phyloP scores from a whole-genome alignment of 2,888 invertebrate species.

The Andrena marginata region DNA sequence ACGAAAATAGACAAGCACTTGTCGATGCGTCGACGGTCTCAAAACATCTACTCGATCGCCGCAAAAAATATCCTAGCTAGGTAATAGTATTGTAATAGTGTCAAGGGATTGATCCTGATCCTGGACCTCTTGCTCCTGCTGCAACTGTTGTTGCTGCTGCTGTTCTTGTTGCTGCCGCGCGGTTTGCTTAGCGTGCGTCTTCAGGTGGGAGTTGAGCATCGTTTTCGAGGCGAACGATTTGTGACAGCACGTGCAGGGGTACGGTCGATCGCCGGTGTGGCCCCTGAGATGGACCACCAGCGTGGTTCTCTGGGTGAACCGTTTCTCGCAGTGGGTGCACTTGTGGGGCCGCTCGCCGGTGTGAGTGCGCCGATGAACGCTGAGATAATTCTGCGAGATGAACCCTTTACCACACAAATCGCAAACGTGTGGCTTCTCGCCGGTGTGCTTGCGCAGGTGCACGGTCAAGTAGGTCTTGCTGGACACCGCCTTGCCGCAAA shows the following conservation, averaged over 20 bases:
- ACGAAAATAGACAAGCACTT: too few relatives aligned
- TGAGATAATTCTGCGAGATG: slow-evolving; percentile 83
- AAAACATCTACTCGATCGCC: not conserved
- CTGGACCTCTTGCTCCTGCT: slow-evolving; percentile 44
- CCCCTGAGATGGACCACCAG: slow-evolving; percentile 83
- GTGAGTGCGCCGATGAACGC: slow-evolving; percentile 83
- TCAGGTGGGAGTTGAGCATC: slow-evolving; percentile 83
- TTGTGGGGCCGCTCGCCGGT: slow-evolving; percentile 84
- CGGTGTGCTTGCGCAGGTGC: slow-evolving; percentile 88
- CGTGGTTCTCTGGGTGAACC: slow-evolving; percentile 83
- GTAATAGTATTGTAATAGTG: slow-evolving; percentile 66
- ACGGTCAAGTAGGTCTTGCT: slow-evolving; percentile 88
- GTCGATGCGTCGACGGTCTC: not conserved
- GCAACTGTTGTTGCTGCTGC: slow-evolving; percentile 62
- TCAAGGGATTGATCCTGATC: slow-evolving; percentile 45
- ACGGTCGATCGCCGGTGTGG: slow-evolving; percentile 83
- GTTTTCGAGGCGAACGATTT: slow-evolving; percentile 84
- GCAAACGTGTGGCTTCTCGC: slow-evolving; percentile 88
- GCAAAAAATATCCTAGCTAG: slow-evolving; percentile 43
- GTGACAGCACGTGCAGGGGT: slow-evolving; percentile 82
- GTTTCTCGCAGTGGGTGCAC: slow-evolving; percentile 82
- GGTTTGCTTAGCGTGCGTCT: slow-evolving; percentile 83
- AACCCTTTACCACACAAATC: slow-evolving; percentile 84
- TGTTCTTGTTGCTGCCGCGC: slow-evolving; percentile 68
- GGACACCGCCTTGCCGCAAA: slow-evolving; percentile 88